phyloP scores from a whole-genome alignment of 1,140 invertebrate genomes.

The Halesus radiatus region DNA sequence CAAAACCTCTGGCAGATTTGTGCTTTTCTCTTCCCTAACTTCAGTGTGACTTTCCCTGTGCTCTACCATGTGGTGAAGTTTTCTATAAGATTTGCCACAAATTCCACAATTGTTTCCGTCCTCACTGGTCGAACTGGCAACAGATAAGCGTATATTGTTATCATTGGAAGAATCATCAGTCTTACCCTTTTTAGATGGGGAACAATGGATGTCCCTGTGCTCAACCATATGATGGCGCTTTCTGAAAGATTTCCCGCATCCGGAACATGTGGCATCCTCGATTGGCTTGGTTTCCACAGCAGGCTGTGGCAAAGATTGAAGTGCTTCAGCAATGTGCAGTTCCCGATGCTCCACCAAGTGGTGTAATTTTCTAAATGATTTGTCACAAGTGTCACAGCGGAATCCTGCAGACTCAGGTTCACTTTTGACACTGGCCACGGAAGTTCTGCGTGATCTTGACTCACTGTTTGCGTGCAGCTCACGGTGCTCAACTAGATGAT shows the following conservation, averaged over 20 bases:
- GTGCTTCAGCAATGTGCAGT: conserved; percentile 63
- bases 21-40: conserved; percentile 65
- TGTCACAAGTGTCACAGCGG: conserved; percentile 69
- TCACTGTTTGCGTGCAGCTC: conserved; percentile 44
- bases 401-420: conserved; percentile 65
- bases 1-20: conserved; percentile 64
- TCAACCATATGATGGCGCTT: conserved; percentile 54
- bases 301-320: conserved; percentile 26
- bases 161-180: conserved; percentile 4
- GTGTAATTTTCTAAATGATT: conserved; percentile 69
- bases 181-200: conserved; percentile 45
- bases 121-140: conserved; percentile 50
- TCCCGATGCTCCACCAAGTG: conserved; percentile 69
- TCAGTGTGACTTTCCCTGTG: conserved; percentile 67
- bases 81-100: conserved; percentile 53
- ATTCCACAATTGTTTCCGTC: conserved; percentile 52
- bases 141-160: conserved; percentile 45
- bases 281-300: conserved; percentile 56
- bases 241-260: conserved; percentile 52
- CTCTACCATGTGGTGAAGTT: conserved; percentile 54
- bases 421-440: conserved; percentile 43
- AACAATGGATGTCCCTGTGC: conserved; percentile 52
- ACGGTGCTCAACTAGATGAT: conserved; percentile 68
- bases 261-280: conserved; percentile 49
- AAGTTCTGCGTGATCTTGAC: conserved; percentile 46